These are phyloP conservation scores for Aurelia sp. DNA, from an alignment of 30 jellyfish, hydroid and myxozoan species.

Conservation along the genomic window DNA sequence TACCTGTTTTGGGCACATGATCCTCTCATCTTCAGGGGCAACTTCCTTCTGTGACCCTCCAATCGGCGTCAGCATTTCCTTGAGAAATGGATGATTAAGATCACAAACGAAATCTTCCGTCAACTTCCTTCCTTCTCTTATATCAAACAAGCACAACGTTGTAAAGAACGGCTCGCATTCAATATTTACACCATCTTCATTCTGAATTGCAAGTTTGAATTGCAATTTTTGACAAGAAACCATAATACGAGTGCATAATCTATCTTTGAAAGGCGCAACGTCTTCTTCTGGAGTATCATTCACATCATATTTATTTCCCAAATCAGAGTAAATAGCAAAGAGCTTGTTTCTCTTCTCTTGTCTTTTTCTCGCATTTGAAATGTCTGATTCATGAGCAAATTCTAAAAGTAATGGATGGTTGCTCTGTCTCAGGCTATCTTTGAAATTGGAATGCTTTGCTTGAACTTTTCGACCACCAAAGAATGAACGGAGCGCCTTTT, in stretches of 20 bases:
- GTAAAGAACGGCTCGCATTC: constrained; percentile 97
- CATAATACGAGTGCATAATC: constrained; percentile 53
- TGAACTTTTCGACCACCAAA: constrained; percentile 84
- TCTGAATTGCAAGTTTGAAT: constrained; percentile 66
- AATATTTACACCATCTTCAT: constrained; percentile 67
- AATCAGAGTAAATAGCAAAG: constrained; percentile 85
- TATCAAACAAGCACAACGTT: constrained; percentile 87
- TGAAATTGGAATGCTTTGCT: constrained; percentile 92
- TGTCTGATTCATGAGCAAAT: constrained; percentile 93
- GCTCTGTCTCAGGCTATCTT: constrained; percentile 95
- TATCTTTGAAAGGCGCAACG: constrained; percentile 68
- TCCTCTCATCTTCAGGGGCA: constrained; percentile 26
- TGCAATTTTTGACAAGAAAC: constrained; percentile 70
- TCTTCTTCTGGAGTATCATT: constrained; percentile 66
- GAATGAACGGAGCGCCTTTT: constrained; percentile 72
- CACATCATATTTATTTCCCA: constrained; percentile 78
- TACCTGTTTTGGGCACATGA: constrained; percentile 75
- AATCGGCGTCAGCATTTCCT: constrained; percentile 61
- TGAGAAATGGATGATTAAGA: constrained; percentile 77
- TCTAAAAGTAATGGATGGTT: constrained; percentile 95
- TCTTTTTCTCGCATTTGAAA: constrained; percentile 79
- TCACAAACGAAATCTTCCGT: constrained; percentile 96
- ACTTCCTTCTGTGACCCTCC: constrained; percentile 31
- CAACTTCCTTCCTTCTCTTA: constrained; percentile 74
- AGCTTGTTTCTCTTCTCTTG: constrained; percentile 74